Base-by-base conservation (phyloP, 1,140 invertebrate genomes). In the Anthonomus grandis region DNA sequence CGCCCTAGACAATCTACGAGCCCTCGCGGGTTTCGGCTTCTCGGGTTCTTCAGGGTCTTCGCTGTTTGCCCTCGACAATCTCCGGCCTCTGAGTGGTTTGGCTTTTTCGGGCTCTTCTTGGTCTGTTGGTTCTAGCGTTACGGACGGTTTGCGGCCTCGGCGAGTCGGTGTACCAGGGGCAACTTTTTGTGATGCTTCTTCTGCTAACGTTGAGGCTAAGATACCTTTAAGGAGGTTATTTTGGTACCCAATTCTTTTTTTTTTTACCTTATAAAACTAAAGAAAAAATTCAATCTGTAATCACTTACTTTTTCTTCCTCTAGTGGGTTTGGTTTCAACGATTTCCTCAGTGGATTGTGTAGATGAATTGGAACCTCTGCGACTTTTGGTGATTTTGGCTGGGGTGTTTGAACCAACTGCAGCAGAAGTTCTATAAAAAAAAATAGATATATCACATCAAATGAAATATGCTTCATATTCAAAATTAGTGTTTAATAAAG, bases 31-130 rank as follows among this genome's bases (percentile, higher is more conserved):
- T 51, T 38, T 4, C 1, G 27, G 41, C 38, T 54, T 54, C 18
- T 25, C 24, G 2, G 18, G 21, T 18, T 21, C 34, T 19, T 37
- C 25, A 13, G 17, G 13, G 0, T 25, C 24, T 22, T 36, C 23
- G 13, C 13, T 31, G 10, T 9, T 17, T 13, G 41, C 27, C 25
- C 12, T 24, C 2, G 52, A 54, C 22, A 8, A 37, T 23, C 54
- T 25, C n/a, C 54, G 54, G 15, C 41, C 31, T 18, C 46, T 31
- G 22, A 49, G n/a, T 23, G 46, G 31, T 50, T 50, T 57, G 6
- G 47, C 37, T 36, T 50, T 50, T 46, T 57, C 54, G 9, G 22
- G 18, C 4, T 42, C 17, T 31, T 54, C 24, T 34, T 13, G 4
- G 15, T 48, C 21, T 17, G 45, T 8, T 18, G 25, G 12, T n/a